Evolutionary conservation across 1,140 invertebrate genomes (phyloP).

Genomic region (Trichoplusia ni): DNA sequence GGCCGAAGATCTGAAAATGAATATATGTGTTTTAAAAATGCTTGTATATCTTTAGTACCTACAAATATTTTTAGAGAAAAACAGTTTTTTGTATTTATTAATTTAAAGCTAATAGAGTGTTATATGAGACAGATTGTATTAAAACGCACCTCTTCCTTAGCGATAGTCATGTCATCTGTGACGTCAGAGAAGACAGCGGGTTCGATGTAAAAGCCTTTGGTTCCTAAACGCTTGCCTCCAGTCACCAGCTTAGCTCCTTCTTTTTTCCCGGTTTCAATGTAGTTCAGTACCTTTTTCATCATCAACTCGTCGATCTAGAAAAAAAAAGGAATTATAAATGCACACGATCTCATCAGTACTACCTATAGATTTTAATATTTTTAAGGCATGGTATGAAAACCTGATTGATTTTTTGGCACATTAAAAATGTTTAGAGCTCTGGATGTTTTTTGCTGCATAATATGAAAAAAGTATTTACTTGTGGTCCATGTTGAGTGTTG

Average conservation of each 20-base stretch:
- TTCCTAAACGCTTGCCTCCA: slow-evolving; percentile 85
- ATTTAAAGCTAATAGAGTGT: too few relatives aligned
- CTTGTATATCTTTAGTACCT: background rate
- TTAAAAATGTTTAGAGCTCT: too few relatives aligned
- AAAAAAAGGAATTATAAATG: too few relatives aligned
- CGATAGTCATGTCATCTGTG: slow-evolving; percentile 89
- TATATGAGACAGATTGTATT: background rate
- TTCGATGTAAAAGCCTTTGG: slow-evolving; percentile 87
- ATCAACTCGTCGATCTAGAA: slow-evolving; percentile 84
- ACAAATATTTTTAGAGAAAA: background rate
- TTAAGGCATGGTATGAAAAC: too few relatives aligned
- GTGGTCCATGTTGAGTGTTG: slow-evolving; percentile 89
- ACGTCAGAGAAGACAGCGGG: slow-evolving; percentile 92
- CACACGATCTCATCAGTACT: too few relatives aligned
- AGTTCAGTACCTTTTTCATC: slow-evolving; percentile 85
- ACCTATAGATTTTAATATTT: too few relatives aligned
- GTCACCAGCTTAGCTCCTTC: slow-evolving; percentile 88
- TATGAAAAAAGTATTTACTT: too few relatives aligned
- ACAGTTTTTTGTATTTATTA: too few relatives aligned
- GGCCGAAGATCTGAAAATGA: slow-evolving; percentile 90
- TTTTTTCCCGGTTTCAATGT: slow-evolving; percentile 86
- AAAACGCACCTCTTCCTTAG: slow-evolving; percentile 86
- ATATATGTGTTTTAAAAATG: background rate
- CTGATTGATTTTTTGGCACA: too few relatives aligned
- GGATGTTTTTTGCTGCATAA: too few relatives aligned